Evolutionary conservation across 2,797 vertebrate genomes (phyloP).

Genomic region (Hybognathus amarus): DNA sequence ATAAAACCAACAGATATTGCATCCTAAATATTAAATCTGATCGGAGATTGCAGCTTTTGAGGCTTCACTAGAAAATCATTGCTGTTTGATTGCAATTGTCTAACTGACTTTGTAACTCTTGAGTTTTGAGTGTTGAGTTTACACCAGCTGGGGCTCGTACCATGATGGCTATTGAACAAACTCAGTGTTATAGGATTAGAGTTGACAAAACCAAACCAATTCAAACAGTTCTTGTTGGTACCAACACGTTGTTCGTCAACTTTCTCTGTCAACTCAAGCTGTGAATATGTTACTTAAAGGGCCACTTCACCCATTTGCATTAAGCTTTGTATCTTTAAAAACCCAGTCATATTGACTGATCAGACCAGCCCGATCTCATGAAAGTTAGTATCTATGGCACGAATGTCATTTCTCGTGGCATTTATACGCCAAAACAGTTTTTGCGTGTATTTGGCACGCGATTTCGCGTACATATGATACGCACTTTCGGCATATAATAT

Average conservation of each 20-base stretch:
- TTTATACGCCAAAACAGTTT: no score
- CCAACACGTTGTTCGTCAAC: background rate
- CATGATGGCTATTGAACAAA: background rate
- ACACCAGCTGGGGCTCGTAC: background rate
- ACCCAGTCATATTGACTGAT: no score
- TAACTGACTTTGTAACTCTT: background rate
- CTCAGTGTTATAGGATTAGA: background rate
- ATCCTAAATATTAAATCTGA: background rate
- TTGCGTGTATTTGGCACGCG: no score
- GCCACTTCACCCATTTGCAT: no score
- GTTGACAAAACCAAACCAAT: background rate
- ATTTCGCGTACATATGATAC: no score
- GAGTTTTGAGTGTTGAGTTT: background rate
- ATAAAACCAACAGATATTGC: background rate
- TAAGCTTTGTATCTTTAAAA: no score
- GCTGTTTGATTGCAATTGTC: background rate
- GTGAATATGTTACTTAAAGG: background rate
- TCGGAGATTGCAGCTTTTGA: background rate
- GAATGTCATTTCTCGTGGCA: no score
- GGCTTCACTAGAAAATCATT: background rate
- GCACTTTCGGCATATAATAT: no score
- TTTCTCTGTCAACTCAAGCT: background rate
- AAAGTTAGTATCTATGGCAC: no score
- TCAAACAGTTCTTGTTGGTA: background rate
- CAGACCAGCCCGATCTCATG: no score